Evolutionary conservation across 2,113 vertebrate species (phyloP).

Genomic region (Sinocyclocheilus rhinocerous): DNA sequence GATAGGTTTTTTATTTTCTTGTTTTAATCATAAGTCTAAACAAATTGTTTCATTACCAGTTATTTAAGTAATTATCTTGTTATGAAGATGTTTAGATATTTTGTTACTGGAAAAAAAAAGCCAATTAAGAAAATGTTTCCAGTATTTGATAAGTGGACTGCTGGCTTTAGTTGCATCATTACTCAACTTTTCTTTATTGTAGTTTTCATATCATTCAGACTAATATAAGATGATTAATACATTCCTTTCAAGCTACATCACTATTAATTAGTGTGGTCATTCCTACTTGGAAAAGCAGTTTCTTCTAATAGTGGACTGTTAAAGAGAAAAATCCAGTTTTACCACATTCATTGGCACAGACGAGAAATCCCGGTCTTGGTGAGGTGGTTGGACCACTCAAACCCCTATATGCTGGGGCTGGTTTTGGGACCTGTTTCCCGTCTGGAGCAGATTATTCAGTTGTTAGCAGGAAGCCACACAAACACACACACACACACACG

Average conservation of each 20-base stretch:
- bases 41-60: no score
- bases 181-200: neutral
- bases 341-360: conserved; percentile 36
- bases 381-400: neutral
- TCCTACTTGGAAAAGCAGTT: neutral
- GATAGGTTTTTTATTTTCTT: no score
- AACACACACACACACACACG: neutral
- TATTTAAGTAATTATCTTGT: neutral
- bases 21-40: no score
- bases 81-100: neutral
- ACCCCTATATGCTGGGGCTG: neutral
- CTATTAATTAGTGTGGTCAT: neutral
- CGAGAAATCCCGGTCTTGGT: conserved; percentile 10
- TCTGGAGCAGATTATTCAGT: neutral
- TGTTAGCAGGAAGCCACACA: conserved; percentile 18
- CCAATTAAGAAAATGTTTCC: neutral
- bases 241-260: neutral
- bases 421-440: neutral
- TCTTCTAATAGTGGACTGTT: neutral
- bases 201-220: neutral
- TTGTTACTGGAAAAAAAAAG: neutral
- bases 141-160: neutral
- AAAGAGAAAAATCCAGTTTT: conserved; percentile 18
- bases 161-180: neutral
- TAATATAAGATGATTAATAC: neutral